Percentiles rank a stretch among this genome's conserved stretches.
Evolutionary conservation across 2,888 invertebrate genomes (phyloP).

Genomic region (Epicampocera succincta): DNA sequence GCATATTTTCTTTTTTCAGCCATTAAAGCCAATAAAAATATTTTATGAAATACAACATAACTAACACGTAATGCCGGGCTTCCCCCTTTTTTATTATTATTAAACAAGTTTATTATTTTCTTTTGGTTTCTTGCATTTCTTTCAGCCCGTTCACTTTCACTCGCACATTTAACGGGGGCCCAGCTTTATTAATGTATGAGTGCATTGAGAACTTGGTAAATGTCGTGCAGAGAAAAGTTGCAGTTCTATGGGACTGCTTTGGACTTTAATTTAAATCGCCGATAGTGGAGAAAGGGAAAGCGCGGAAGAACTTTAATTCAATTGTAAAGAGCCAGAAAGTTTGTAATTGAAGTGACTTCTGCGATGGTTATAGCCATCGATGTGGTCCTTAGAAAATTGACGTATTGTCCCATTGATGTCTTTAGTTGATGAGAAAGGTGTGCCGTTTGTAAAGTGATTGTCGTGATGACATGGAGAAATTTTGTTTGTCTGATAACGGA

Average conservation of each 20-base stretch:
- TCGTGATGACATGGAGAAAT: too few species aligned
- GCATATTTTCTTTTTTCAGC: slow-evolving; percentile 49
- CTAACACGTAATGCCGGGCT: slow-evolving; percentile 65
- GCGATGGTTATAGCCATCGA: too few species aligned
- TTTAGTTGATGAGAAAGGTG: too few species aligned
- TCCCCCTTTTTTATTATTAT: slow-evolving; percentile 50
- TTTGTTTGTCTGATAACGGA: too few species aligned
- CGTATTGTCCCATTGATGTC: too few species aligned
- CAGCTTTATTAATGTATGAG: slow-evolving; percentile 10
- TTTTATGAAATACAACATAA: slow-evolving; percentile 65
- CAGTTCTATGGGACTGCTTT: background rate
- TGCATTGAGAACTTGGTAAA: slow-evolving; percentile 22
- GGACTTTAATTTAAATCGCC: background rate
- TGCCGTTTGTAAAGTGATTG: too few species aligned
- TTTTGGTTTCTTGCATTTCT: slow-evolving; percentile 26
- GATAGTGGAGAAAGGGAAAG: background rate
- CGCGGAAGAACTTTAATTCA: background rate
- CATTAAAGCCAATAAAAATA: slow-evolving; percentile 67
- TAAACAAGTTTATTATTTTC: slow-evolving; percentile 46
- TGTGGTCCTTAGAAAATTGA: too few species aligned
- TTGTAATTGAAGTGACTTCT: too few species aligned
- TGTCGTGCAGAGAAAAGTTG: background rate
- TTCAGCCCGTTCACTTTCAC: slow-evolving; percentile 40
- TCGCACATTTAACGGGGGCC: slow-evolving; percentile 16
- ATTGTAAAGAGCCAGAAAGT: too few species aligned